phyloP scores from a whole-genome alignment of 2,113 vertebrate species.

The Pyxicephalus adspersus region DNA sequence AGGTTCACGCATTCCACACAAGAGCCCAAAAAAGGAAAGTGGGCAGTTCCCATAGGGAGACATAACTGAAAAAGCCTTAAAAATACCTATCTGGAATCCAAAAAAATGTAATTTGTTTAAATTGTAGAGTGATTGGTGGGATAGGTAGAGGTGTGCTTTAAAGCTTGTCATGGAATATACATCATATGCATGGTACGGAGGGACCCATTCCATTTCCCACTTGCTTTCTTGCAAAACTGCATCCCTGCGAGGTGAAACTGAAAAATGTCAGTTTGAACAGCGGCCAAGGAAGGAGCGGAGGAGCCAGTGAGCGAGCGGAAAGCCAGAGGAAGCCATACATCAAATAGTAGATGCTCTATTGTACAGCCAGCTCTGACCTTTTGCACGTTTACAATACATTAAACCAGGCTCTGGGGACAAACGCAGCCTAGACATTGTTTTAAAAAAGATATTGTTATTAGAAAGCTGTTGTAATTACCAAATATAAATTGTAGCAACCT shows the following conservation, averaged over 20 bases:
- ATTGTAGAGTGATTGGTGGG: no score
- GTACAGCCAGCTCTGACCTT: constrained; percentile 82
- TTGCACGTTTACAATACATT: constrained; percentile 80
- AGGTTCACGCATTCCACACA: no score
- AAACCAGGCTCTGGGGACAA: constrained; percentile 64
- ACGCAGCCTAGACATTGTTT: constrained; percentile 67
- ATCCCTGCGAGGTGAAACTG: constrained; percentile 28
- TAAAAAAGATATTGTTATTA: constrained; percentile 60
- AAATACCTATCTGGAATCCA: no score
- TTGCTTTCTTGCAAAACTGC: constrained; percentile 18
- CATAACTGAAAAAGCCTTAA: no score
- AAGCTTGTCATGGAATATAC: no score
- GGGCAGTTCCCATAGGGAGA: no score
- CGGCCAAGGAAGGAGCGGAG: neutral
- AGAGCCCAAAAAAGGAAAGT: no score
- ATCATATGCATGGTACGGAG: no score
- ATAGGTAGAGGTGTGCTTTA: no score
- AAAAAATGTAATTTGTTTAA: no score
- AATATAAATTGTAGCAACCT: constrained; percentile 61
- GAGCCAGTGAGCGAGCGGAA: constrained; percentile 66
- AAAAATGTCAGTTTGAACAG: neutral
- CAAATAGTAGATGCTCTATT: constrained; percentile 76
- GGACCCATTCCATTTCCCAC: no score
- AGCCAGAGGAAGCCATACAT: constrained; percentile 81
- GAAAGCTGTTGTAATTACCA: constrained; percentile 61